Evolutionary conservation across 2,888 invertebrate genomes (phyloP), one percentile per base, ranked within the genome.

Genomic region (Sericinus montela): DNA sequence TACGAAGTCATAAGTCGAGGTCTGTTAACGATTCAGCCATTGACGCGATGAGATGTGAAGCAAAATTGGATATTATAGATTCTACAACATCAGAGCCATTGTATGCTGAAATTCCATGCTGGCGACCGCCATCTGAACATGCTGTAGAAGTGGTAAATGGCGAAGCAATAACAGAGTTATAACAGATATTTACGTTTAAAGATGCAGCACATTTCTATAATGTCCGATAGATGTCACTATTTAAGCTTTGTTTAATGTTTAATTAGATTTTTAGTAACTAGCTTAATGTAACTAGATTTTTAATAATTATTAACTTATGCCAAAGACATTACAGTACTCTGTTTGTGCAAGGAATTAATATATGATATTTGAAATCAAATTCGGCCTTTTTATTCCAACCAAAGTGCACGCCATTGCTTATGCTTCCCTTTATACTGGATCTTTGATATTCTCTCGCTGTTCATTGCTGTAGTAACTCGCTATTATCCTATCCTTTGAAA

Each of bases 31-130:
- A 89, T 36, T 80, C 80, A 1, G 69, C 84, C 0, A 86, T 89
- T 47, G 86, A 87, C 59, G 75, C 87, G 0, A 51, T 88, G 50
- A 88, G 87, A 63, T 79, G 86, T 44, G 89, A 89, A 73, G 85
- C 83, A 0, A 77, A 77, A 60, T 58, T 81, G 9, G 86, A 88
- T 55, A 69, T 79, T 15, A 73, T 87, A 51, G 85, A 87, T 55
- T 69, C 65, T 19, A 75, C 80, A 0, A 84, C 78, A 25, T 74
- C 80, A 1, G 93, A 93, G 65, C 93, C 93, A 41, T 73, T 93
- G 16, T 93, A 93, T 62, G 93, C 93, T 52, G 93, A 93, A 77
- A 93, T 93, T 52, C 93, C 93, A 38, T 84, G 80, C 55, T 89
- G 85, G 86, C 67, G 81, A 62, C 85, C 88, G 28, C 81, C 82